These are phyloP conservation scores for Urocyon cinereoargenteus DNA, from an alignment of 2,797 vertebrate species.

Conservation along the genomic window DNA sequence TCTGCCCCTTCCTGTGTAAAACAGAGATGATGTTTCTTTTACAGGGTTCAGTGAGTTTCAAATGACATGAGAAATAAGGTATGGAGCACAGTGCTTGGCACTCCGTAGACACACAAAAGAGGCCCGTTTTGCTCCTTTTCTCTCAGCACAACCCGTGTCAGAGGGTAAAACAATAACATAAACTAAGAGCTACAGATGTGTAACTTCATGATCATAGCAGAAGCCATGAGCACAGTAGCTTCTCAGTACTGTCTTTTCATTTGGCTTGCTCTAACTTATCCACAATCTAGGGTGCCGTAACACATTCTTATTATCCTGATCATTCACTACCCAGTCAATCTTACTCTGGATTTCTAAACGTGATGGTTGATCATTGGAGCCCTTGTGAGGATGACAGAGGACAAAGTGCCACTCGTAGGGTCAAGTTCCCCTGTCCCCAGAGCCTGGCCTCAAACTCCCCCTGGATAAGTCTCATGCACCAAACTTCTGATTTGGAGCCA, in stretches of 20 bases:
- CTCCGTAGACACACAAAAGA: neutral
- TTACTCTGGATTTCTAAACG: conserved; percentile 5
- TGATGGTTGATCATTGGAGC: neutral
- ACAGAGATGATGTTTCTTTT: neutral
- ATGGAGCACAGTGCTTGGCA: too few species aligned
- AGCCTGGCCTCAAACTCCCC: neutral
- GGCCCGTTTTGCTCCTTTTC: neutral
- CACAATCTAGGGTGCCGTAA: too few species aligned
- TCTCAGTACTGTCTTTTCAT: neutral
- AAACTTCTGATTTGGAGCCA: neutral
- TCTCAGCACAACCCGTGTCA: neutral
- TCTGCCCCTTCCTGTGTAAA: neutral
- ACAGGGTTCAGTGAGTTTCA: neutral
- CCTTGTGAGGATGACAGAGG: neutral
- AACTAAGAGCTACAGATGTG: neutral
- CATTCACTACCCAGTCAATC: neutral
- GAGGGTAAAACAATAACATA: neutral
- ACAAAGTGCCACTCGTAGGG: neutral
- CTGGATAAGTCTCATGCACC: too few species aligned
- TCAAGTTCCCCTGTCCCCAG: neutral
- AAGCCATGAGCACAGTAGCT: neutral
- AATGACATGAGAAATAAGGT: neutral
- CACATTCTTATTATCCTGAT: neutral
- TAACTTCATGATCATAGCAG: neutral
- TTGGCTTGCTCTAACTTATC: neutral